Conservation (phyloP, 1,140 invertebrate genomes). For the Dinoponera quadriceps region DNA sequence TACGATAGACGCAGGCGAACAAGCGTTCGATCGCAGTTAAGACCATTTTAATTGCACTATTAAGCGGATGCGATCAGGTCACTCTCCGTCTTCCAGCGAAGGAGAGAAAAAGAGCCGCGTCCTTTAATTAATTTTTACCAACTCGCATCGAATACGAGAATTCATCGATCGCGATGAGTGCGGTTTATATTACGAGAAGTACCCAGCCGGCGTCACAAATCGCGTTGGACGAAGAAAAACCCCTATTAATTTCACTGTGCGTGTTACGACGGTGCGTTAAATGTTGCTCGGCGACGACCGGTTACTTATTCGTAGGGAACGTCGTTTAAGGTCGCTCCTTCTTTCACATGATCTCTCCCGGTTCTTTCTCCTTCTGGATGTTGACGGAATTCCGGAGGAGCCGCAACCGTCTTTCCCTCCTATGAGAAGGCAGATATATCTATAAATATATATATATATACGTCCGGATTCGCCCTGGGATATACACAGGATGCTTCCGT, state of each 20-base stretch:
- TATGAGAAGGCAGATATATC: neutral
- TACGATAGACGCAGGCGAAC: conserved; percentile 31
- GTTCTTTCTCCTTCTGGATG: conserved; percentile 20
- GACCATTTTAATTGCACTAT: conserved; percentile 59
- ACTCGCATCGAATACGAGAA: conserved; percentile 32
- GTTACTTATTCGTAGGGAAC: conserved; percentile 28
- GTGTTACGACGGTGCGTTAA: conserved; percentile 44
- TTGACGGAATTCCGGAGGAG: conserved; percentile 1
- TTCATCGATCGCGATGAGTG: conserved; percentile 55
- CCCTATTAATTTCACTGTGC: conserved; percentile 56
- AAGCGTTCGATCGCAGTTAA: conserved; percentile 48
- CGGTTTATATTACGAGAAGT: conserved; percentile 48
- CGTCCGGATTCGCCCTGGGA: conserved; percentile 21
- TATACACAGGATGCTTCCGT: conserved; percentile 31
- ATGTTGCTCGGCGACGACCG: conserved; percentile 4
- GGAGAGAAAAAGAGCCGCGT: neutral
- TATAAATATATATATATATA: conserved; percentile 11
- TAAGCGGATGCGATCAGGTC: conserved; percentile 14
- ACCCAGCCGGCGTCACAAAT: conserved; percentile 20
- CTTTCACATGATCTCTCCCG: neutral
- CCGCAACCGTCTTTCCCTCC: neutral
- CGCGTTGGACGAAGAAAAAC: neutral
- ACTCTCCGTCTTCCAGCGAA: no score
- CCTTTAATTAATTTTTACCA: conserved; percentile 64
- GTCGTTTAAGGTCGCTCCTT: conserved; percentile 28